Conservation (phyloP, 1,140 invertebrate species). For the Macrocentrus cingulum region DNA sequence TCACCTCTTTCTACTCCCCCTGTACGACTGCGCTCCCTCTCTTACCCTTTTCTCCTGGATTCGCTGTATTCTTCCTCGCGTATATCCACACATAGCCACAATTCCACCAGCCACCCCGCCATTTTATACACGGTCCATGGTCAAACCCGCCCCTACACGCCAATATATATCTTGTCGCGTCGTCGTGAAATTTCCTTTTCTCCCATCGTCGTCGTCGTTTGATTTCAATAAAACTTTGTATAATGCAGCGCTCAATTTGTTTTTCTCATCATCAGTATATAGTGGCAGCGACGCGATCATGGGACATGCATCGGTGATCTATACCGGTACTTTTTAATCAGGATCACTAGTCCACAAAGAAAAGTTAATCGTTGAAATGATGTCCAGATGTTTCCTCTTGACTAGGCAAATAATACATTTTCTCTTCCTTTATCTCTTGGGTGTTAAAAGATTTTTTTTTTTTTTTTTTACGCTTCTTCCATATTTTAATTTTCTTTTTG, state of each 20-base stretch:
- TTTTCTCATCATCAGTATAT: conserved; percentile 1
- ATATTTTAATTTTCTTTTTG: no score
- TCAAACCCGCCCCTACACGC: conserved; percentile 34
- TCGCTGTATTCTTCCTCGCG: background rate
- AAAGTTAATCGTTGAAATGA: conserved; percentile 27
- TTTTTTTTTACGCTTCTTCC: background rate
- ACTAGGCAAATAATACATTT: conserved; percentile 26
- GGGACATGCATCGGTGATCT: conserved; percentile 32
- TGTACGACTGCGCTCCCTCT: conserved; percentile 3
- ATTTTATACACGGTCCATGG: conserved; percentile 31
- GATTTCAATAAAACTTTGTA: no score
- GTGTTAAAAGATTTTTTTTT: background rate
- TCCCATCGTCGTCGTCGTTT: background rate
- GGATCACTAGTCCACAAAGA: conserved; percentile 26
- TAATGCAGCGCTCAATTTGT: no score
- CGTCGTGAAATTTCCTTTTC: background rate
- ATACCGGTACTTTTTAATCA: conserved; percentile 24
- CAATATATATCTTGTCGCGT: no score
- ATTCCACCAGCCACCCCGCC: conserved; percentile 18
- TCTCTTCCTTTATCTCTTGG: conserved; percentile 7
- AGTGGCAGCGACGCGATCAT: conserved; percentile 1
- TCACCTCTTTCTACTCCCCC: conserved; percentile 20
- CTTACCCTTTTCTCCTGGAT: conserved; percentile 16
- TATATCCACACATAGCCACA: no score
- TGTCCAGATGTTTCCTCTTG: conserved; percentile 20